Conservation (phyloP, 2,888 invertebrate genomes). For the Reticulitermes lucifugus region DNA sequence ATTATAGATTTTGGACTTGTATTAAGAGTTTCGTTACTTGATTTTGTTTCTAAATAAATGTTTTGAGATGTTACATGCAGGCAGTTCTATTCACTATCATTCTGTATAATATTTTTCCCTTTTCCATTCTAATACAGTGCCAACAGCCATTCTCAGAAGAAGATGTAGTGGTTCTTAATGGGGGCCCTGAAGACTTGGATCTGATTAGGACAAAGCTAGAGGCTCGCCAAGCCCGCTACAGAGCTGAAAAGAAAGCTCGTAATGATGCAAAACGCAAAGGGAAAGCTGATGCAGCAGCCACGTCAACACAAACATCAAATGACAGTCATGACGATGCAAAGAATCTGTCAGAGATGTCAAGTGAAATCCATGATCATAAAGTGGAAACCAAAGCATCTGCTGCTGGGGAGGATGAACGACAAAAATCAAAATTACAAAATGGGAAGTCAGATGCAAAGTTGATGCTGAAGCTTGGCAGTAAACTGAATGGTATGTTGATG, state of each 20-base stretch:
- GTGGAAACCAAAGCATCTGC: not conserved
- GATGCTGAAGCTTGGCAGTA: constrained; percentile 14
- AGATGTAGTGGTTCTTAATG: constrained; percentile 91
- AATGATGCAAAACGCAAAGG: constrained; percentile 56
- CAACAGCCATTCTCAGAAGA: constrained; percentile 80
- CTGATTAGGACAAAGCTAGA: constrained; percentile 74
- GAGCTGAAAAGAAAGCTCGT: constrained; percentile 74
- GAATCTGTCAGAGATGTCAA: not conserved
- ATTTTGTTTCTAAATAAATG: no score
- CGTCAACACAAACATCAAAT: constrained; percentile 1
- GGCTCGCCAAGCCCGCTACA: constrained; percentile 75
- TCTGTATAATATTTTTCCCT: not conserved
- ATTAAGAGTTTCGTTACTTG: no score
- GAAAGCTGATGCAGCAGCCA: not conserved
- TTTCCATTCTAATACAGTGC: constrained; percentile 68
- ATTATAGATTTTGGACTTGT: no score
- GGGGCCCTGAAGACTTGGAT: constrained; percentile 81
- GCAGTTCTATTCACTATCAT: not conserved
- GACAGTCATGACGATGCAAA: not conserved
- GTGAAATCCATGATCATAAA: not conserved
- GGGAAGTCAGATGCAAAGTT: constrained; percentile 16
- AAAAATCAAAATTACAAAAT: constrained; percentile 2
- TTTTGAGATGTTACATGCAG: not conserved
- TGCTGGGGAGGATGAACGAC: not conserved
- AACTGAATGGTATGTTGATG: constrained; percentile 24